Evolutionary conservation across 2,113 vertebrate species (phyloP), one percentile per base, ranked within the genome.

Genomic region (Lethenteron reissneri): DNA sequence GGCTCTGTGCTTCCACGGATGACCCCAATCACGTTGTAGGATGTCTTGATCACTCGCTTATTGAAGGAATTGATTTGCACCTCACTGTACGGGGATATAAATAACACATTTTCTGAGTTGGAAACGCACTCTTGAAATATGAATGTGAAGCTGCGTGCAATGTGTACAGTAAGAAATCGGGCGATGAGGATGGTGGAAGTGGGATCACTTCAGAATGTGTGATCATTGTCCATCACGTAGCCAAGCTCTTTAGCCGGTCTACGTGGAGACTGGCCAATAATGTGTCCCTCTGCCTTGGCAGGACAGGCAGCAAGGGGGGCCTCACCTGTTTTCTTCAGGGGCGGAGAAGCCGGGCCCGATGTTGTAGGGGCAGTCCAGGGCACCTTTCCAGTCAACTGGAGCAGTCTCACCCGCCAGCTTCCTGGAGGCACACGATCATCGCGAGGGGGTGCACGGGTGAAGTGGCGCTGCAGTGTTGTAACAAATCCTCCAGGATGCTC

Each of bases 11-110:
- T 84, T 62, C 88, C 88, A 4, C 78, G 81, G 73, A 92, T 92
- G 14, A 89, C 73, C n/a, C 87, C 87, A 83, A 92, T 83, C 69
- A 90, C 85, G 3, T 90, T 90, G 56, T 85, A 82, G 7, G 88
- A 89, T 57, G 81, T 78, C 69, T 76, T 82, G 59, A 84, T 56
- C 71, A 74, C 75, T 58, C 59, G 77, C 1, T 19, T 11, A 78
- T 90, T 92, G 74, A 79, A 72, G 56, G 88, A 77, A 2, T 82
- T 84, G 73, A 90, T 70, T 25, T 82, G 80, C 69, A 92, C 86
- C n/a, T 85, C 80, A 72, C 88, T 89, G 76, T 9, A 13, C 73
- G 3, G 21, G 13, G 19, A 41, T 41, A 41, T 41, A 41, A 41
- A 41, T 41, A 41, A 41, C 41, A 41, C 41, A 41, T 41, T 41